Percentiles rank a stretch among this genome's conserved stretches.
These are phyloP conservation scores for Parapsyche elsis DNA, from an alignment of 1,140 invertebrate genomes.

Conservation along the genomic window DNA sequence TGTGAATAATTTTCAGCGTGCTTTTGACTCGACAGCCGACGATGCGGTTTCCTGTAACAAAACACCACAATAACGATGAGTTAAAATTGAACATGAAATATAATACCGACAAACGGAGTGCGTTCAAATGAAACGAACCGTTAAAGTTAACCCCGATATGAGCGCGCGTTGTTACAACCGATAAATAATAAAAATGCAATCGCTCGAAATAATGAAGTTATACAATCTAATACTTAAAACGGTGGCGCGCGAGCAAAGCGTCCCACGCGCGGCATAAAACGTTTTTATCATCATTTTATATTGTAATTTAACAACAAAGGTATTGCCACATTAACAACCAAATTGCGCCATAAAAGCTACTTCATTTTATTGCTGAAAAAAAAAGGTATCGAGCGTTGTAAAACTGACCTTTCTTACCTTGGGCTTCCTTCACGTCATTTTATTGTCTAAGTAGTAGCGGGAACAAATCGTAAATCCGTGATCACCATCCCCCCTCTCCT, in stretches of 20 bases:
- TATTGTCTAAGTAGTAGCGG: conserved; percentile 54
- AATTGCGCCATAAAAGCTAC: conserved; percentile 55
- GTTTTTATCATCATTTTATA: conserved; percentile 55
- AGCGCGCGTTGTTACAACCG: conserved; percentile 44
- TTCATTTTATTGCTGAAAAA: conserved; percentile 56
- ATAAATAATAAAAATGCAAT: conserved; percentile 55
- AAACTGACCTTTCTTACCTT: conserved; percentile 55
- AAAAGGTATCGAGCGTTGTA: conserved; percentile 56
- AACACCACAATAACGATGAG: no score
- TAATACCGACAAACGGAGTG: no score
- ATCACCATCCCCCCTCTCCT: conserved; percentile 24
- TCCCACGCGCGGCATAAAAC: conserved; percentile 52
- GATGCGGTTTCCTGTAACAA: no score
- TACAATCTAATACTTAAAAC: conserved; percentile 51
- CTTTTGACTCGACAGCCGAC: no score
- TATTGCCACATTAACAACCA: conserved; percentile 55
- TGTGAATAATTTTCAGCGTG: no score
- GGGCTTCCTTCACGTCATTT: conserved; percentile 51
- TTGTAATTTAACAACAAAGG: conserved; percentile 56
- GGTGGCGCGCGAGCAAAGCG: conserved; percentile 21
- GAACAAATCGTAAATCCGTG: conserved; percentile 51
- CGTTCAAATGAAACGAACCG: no score
- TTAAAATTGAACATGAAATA: no score
- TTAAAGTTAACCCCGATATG: no score
- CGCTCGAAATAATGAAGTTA: conserved; percentile 51